Conservation (phyloP, 1,140 invertebrate genomes). For the Drosophila sturtevanti region DNA sequence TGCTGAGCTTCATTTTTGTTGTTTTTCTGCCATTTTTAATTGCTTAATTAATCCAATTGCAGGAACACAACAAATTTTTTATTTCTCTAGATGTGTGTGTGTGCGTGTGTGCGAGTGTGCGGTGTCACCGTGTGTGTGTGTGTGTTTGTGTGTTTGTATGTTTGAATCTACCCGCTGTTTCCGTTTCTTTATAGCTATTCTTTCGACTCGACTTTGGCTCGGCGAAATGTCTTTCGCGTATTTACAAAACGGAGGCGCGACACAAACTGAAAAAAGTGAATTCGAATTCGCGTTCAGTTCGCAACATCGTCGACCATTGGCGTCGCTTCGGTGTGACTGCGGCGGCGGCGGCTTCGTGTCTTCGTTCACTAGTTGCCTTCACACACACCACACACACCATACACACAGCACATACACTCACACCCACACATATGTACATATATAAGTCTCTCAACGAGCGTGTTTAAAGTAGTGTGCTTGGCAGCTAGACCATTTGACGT, state of each 20-base stretch:
- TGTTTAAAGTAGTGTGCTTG: slow-evolving; percentile 3
- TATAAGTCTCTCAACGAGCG: neutral
- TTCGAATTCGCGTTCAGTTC: slow-evolving; percentile 74
- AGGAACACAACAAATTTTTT: slow-evolving; percentile 32
- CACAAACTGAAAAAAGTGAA: slow-evolving; percentile 70
- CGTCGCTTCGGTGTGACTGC: slow-evolving; percentile 4
- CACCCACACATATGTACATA: neutral
- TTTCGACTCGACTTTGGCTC: slow-evolving; percentile 37
- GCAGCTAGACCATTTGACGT: slow-evolving; percentile 18
- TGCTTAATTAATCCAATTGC: slow-evolving; percentile 80
- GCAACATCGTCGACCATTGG: slow-evolving; percentile 24
- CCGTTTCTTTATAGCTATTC: slow-evolving; percentile 36
- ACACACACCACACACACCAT: neutral
- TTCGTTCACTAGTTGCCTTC: slow-evolving; percentile 20
- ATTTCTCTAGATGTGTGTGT: slow-evolving; percentile 13
- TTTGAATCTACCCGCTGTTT: slow-evolving; percentile 60
- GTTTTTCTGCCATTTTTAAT: slow-evolving; percentile 55
- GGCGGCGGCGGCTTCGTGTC: slow-evolving; percentile 14
- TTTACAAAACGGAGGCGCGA: slow-evolving; percentile 81
- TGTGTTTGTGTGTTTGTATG: slow-evolving; percentile 20
- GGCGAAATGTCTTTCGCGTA: slow-evolving; percentile 65
- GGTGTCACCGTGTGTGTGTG: too few species aligned
- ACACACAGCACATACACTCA: neutral
- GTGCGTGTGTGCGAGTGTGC: slow-evolving; percentile 16
- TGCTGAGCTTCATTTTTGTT: slow-evolving; percentile 7